These are phyloP conservation scores for Antennarius striatus DNA, from an alignment of 2,113 vertebrate species.

Conservation along the genomic window DNA sequence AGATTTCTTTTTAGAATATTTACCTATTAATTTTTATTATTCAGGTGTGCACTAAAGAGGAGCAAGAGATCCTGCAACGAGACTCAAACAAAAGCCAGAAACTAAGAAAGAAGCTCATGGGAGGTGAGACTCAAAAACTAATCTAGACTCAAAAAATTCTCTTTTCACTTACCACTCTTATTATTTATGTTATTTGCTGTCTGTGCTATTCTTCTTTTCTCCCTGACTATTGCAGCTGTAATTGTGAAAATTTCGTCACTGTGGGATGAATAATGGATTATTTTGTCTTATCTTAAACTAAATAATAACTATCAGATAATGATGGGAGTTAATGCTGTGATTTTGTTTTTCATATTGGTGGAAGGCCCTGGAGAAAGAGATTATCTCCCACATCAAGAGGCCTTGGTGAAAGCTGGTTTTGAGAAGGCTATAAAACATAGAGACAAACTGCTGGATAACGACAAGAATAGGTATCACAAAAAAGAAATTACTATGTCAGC, in stretches of 20 bases:
- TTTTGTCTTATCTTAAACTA: neutral
- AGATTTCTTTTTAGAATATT: neutral
- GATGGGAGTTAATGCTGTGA: neutral
- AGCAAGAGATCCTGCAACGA: conserved; percentile 91
- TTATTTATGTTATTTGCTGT: too few species aligned
- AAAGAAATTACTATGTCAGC: neutral
- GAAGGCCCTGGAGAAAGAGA: conserved; percentile 78
- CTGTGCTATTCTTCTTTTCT: too few species aligned
- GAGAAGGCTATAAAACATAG: conserved; percentile 95
- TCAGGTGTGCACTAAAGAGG: conserved; percentile 95
- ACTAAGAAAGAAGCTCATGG: conserved; percentile 93
- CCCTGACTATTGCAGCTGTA: too few species aligned
- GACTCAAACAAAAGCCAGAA: conserved; percentile 99
- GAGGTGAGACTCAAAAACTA: conserved; percentile 76
- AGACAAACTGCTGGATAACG: conserved; percentile 94
- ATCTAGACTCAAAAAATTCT: too few species aligned
- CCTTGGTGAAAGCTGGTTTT: conserved; percentile 84
- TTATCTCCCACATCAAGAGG: conserved; percentile 85
- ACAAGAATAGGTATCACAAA: conserved; percentile 87
- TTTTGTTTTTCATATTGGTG: conserved; percentile 16
- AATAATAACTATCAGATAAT: neutral
- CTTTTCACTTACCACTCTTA: too few species aligned
- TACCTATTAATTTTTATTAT: neutral
- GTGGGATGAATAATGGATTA: too few species aligned
- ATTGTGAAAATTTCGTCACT: too few species aligned